A percentile compares a stretch with the other conserved stretches of the same genome.
These are phyloP conservation scores for Heliconius hewitsoni DNA, from an alignment of 1,140 invertebrate species.

Conservation along the genomic window DNA sequence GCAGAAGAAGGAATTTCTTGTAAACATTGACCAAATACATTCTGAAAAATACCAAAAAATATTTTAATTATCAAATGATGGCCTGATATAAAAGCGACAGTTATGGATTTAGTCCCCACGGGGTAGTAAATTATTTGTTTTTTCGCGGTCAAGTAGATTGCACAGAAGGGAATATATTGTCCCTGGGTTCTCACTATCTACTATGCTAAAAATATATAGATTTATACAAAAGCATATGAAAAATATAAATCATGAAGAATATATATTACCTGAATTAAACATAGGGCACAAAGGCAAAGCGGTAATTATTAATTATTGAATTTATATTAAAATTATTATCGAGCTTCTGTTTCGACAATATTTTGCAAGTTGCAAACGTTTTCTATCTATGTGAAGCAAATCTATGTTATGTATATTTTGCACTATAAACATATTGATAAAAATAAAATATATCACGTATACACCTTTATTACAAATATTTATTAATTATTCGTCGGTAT, in stretches of 20 bases:
- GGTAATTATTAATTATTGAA: background rate
- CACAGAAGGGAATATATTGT: too few relatives aligned
- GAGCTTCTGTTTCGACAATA: background rate
- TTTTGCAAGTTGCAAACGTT: background rate
- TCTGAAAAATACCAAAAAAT: background rate
- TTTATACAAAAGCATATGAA: background rate
- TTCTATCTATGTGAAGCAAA: background rate
- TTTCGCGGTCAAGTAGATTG: too few relatives aligned
- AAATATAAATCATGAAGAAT: background rate
- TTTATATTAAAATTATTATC: background rate
- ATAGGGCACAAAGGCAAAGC: background rate
- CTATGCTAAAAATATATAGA: background rate
- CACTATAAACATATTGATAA: background rate
- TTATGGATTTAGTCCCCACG: too few relatives aligned
- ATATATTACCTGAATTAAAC: background rate
- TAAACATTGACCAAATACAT: background rate
- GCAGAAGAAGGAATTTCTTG: background rate
- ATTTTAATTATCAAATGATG: too few relatives aligned
- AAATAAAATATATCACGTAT: background rate
- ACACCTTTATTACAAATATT: background rate
- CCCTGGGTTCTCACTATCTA: too few relatives aligned
- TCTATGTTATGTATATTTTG: background rate
- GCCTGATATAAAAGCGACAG: too few relatives aligned
- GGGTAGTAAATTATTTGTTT: too few relatives aligned
- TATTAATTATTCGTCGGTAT: background rate